Percentiles rank a stretch among this genome's conserved stretches.
These are phyloP conservation scores for Sceloporus undulatus DNA, from an alignment of 2,113 vertebrate species.

Conservation along the genomic window DNA sequence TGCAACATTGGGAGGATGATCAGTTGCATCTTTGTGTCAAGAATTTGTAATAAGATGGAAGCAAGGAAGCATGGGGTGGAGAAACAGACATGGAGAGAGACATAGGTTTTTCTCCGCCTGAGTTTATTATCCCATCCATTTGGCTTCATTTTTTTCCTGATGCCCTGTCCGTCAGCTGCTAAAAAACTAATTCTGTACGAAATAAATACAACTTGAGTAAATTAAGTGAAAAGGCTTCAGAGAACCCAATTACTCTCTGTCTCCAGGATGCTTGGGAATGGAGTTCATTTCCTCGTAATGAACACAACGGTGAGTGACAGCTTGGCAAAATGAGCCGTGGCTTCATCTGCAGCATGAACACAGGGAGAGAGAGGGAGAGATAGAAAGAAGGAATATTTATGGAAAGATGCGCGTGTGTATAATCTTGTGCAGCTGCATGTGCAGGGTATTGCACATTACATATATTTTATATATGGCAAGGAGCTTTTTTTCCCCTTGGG, in stretches of 20 bases:
- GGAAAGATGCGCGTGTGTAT: fast-evolving
- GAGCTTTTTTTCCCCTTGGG: background rate
- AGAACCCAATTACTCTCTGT: constrained; percentile 72
- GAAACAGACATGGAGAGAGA: background rate
- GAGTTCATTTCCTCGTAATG: constrained; percentile 79
- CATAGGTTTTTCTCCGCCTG: constrained; percentile 43
- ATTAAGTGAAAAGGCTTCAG: constrained; percentile 75
- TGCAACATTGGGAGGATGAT: constrained; percentile 46
- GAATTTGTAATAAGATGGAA: constrained; percentile 8
- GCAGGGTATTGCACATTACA: background rate
- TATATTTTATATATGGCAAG: constrained; percentile 35
- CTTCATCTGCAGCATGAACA: constrained; percentile 27
- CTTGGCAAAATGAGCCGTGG: constrained; percentile 37
- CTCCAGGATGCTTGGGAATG: constrained; percentile 40
- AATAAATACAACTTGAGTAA: constrained; percentile 80
- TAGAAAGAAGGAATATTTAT: background rate
- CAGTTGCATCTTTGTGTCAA: constrained; percentile 16
- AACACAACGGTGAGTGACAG: constrained; percentile 72
- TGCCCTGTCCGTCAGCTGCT: constrained; percentile 69
- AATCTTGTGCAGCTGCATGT: background rate
- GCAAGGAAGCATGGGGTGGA: background rate
- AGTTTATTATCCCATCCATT: constrained; percentile 70
- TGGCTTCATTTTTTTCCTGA: constrained; percentile 64
- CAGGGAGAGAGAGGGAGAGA: fast-evolving
- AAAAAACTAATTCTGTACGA: constrained; percentile 73